Conservation (phyloP, 37 sponge, comb jelly and placozoan genomes). For the Aplysina aerophoba region DNA sequence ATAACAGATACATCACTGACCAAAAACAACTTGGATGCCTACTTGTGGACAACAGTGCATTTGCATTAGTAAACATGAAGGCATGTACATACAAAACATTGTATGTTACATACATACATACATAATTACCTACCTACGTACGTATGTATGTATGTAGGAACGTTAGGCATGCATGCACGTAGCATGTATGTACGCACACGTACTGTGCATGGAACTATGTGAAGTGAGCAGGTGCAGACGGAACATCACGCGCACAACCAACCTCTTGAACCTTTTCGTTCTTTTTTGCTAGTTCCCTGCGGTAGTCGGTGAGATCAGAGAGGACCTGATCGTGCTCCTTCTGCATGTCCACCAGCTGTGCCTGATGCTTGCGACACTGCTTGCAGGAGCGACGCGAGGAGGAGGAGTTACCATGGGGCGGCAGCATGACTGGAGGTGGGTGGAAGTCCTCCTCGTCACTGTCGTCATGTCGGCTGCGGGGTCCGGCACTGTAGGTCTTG, state of each 20-base stretch:
- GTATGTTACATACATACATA: background rate
- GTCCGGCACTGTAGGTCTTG: slow-evolving; percentile 10
- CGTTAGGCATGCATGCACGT: background rate
- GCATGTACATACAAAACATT: background rate
- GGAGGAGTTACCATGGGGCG: background rate
- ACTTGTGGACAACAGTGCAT: background rate
- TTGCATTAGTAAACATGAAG: background rate
- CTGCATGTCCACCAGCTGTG: background rate
- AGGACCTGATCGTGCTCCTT: background rate
- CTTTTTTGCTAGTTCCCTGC: background rate
- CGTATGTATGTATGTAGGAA: background rate
- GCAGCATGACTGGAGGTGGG: background rate
- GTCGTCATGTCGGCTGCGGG: slow-evolving; percentile 24
- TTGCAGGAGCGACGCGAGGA: background rate
- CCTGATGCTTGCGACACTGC: background rate
- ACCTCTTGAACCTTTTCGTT: background rate
- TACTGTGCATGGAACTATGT: background rate
- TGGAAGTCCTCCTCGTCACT: slow-evolving; percentile 10
- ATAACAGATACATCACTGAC: background rate
- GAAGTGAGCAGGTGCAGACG: background rate
- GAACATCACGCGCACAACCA: background rate
- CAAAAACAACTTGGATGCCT: background rate
- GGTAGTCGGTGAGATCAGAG: background rate
- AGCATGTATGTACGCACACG: background rate
- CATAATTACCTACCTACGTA: background rate